Percentiles rank a stretch among this genome's conserved stretches.
Evolutionary conservation across 37 sponge, comb jelly and placozoan species (phyloP).

Genomic region (Agelas oroides): DNA sequence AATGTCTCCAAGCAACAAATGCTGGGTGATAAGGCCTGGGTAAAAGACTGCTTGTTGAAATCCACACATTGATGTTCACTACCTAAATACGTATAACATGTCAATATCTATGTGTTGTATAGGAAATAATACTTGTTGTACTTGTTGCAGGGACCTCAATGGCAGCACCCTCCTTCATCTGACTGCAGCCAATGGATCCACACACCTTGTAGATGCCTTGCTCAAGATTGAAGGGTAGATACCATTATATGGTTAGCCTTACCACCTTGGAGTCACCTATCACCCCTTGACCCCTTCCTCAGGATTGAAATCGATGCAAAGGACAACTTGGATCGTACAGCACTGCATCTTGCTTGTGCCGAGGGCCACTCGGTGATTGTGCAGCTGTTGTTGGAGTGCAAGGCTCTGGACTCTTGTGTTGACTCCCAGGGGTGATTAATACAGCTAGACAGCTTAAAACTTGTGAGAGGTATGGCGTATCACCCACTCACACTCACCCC

Average conservation of each 20-base stretch:
- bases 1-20: too few species aligned
- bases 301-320: slow-evolving; percentile 69
- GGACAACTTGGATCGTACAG: slow-evolving; percentile 60
- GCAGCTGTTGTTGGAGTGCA: slow-evolving; percentile 32
- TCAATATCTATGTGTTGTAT: too few species aligned
- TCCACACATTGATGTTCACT: too few species aligned
- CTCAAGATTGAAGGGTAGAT: slow-evolving; percentile 53
- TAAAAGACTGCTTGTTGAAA: too few species aligned
- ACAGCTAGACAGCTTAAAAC: too few species aligned
- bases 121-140: not conserved
- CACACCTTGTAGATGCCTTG: slow-evolving; percentile 52
- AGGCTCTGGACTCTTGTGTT: slow-evolving; percentile 64
- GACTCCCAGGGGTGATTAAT: slow-evolving; percentile 60
- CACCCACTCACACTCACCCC: too few species aligned
- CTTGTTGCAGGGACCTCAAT: slow-evolving; percentile 58
- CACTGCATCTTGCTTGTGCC: slow-evolving; percentile 70
- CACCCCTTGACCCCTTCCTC: not conserved
- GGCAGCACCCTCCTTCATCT: slow-evolving; percentile 74
- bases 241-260: not conserved
- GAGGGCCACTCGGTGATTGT: slow-evolving; percentile 44
- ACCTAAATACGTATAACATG: too few species aligned
- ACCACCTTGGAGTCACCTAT: not conserved
- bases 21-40: too few species aligned
- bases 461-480: too few species aligned
- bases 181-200: slow-evolving; percentile 62